These are phyloP conservation scores for Agonum fuliginosum DNA, from an alignment of 2,888 invertebrate species.

Conservation along the genomic window DNA sequence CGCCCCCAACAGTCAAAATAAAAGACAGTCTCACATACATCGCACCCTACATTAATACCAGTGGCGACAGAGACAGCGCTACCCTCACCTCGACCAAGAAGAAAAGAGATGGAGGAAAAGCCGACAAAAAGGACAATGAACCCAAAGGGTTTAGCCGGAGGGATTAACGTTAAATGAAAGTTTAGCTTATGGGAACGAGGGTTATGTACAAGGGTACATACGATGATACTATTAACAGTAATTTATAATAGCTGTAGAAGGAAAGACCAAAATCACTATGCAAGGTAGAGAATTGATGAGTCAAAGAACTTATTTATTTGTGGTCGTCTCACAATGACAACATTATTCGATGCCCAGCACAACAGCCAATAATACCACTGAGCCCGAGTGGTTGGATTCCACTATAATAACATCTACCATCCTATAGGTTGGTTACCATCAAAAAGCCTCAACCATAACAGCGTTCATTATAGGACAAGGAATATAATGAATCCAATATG, in stretches of 20 bases:
- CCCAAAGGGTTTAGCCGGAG: slow-evolving; percentile 50
- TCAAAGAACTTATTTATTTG: too few relatives aligned
- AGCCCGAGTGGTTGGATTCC: too few relatives aligned
- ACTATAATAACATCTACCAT: too few relatives aligned
- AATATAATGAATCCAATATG: too few relatives aligned
- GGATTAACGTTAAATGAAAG: slow-evolving; percentile 56
- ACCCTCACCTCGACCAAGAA: neutral
- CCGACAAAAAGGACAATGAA: slow-evolving; percentile 50
- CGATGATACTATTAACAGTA: slow-evolving; percentile 53
- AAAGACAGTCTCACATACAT: slow-evolving; percentile 25
- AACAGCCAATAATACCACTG: too few relatives aligned
- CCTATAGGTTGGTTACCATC: too few relatives aligned
- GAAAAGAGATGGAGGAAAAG: neutral
- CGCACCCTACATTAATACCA: slow-evolving; percentile 32
- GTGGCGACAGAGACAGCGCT: neutral
- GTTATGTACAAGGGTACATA: slow-evolving; percentile 1
- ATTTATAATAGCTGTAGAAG: slow-evolving; percentile 24
- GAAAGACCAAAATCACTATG: too few relatives aligned
- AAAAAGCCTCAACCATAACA: too few relatives aligned
- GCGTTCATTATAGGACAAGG: too few relatives aligned
- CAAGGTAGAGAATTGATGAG: too few relatives aligned
- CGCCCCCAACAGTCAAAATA: slow-evolving; percentile 30
- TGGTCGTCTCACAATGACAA: too few relatives aligned
- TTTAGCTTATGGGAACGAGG: slow-evolving; percentile 47
- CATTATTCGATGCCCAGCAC: too few relatives aligned